phyloP scores from a whole-genome alignment of 1,140 invertebrate genomes.

The Tenebrio molitor region DNA sequence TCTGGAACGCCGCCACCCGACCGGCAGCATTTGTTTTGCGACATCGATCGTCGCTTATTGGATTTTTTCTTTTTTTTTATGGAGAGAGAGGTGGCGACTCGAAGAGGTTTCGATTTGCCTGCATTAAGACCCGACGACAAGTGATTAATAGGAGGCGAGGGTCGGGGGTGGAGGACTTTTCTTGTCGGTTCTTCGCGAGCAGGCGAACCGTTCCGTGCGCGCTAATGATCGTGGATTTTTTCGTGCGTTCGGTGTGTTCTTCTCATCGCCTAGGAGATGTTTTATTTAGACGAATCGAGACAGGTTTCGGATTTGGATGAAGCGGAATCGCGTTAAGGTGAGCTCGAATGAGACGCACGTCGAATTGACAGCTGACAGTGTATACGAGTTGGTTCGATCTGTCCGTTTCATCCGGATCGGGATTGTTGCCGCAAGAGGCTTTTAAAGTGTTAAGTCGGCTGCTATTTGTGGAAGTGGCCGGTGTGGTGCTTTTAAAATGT shows the following conservation, averaged over 20 bases:
- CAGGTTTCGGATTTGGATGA: slow-evolving; percentile 1
- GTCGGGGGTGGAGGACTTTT: no score
- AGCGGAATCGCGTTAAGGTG: not conserved
- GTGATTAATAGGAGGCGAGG: slow-evolving; percentile 26
- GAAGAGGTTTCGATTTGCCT: slow-evolving; percentile 10
- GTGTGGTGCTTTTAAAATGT: no score
- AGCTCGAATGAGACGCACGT: not conserved
- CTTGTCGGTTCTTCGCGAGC: no score
- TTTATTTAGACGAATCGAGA: not conserved
- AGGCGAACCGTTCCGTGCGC: no score
- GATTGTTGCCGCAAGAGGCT: no score
- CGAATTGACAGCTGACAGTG: slow-evolving; percentile 9
- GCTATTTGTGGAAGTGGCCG: no score
- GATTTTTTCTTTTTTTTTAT: no score
- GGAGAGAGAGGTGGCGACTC: not conserved
- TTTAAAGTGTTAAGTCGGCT: no score
- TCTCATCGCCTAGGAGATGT: not conserved
- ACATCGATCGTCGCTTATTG: no score
- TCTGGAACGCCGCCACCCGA: no score
- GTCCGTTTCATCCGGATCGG: no score
- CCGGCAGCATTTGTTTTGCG: no score
- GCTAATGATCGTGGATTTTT: slow-evolving; percentile 29
- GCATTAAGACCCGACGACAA: slow-evolving; percentile 4
- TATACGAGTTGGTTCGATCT: not conserved
- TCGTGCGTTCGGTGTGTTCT: not conserved